phyloP scores from a whole-genome alignment of 2,797 vertebrate species.

The Sphenopsis melanotis region DNA sequence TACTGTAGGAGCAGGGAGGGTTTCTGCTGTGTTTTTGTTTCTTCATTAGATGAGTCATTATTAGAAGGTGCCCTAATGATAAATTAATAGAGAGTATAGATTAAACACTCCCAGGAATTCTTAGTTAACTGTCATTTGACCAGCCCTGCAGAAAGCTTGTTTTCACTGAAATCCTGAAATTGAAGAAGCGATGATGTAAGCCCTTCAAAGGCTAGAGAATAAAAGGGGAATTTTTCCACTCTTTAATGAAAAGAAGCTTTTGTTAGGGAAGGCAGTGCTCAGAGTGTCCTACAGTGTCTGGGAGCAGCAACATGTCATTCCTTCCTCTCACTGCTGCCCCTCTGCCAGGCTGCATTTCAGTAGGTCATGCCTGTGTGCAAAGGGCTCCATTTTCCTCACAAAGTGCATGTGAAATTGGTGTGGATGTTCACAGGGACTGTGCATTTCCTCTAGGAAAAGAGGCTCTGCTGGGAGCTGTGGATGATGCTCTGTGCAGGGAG shows the following conservation, averaged over 20 bases:
- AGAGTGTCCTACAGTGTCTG: background rate
- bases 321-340: background rate
- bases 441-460: accelerated
- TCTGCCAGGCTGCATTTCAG: background rate
- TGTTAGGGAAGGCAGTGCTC: constrained; percentile 36
- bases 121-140: constrained; percentile 26
- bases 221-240: background rate
- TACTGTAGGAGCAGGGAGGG: background rate
- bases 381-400: accelerated
- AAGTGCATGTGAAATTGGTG: background rate
- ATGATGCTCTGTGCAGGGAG: accelerated
- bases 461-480: background rate
- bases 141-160: constrained; percentile 44
- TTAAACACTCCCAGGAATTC: constrained; percentile 38
- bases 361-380: accelerated
- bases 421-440: background rate
- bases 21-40: background rate
- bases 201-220: constrained; percentile 39
- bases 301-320: background rate
- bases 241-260: constrained; percentile 64
- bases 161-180: constrained; percentile 51
- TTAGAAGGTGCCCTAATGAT: background rate
- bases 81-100: background rate
- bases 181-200: constrained; percentile 59
- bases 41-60: constrained; percentile 2